A percentile compares a stretch with the other conserved stretches of the same genome.
Conservation (phyloP, 2,888 invertebrate genomes). For the Phalera bucephala region DNA sequence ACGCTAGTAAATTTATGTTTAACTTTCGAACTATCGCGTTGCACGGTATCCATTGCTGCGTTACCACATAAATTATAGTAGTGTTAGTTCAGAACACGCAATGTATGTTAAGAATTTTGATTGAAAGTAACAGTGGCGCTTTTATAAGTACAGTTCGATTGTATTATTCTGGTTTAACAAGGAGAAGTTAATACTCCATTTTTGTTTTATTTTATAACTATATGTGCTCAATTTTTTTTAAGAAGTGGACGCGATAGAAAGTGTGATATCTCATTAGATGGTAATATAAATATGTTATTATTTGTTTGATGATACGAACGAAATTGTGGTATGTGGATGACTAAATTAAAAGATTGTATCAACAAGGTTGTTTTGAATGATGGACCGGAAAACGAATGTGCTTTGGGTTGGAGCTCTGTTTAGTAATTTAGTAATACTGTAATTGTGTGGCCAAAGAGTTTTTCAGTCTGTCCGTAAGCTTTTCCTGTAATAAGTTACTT, state of each 20-base stretch:
- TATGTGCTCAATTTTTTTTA: conserved; percentile 45
- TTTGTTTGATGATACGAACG: too few relatives aligned
- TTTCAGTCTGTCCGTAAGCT: too few relatives aligned
- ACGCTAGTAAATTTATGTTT: conserved; percentile 11
- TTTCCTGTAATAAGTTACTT: too few relatives aligned
- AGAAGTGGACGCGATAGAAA: conserved; percentile 30
- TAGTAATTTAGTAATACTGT: too few relatives aligned
- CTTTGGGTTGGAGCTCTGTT: too few relatives aligned
- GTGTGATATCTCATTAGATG: conserved; percentile 17
- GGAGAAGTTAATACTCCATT: conserved; percentile 40
- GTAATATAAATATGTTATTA: too few relatives aligned
- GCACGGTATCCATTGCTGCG: conserved; percentile 29
- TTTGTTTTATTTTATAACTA: conserved; percentile 50
- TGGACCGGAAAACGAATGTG: too few relatives aligned
- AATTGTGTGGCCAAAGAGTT: too few relatives aligned
- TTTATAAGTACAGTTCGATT: conserved; percentile 33
- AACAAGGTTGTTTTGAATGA: too few relatives aligned
- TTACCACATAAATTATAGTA: rapidly evolving
- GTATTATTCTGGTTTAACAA: conserved; percentile 39
- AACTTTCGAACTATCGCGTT: neutral
- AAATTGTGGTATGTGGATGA: too few relatives aligned
- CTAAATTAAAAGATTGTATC: too few relatives aligned
- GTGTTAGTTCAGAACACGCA: conserved; percentile 11
- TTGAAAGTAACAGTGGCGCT: conserved; percentile 14
- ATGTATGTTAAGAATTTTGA: conserved; percentile 27